Conservation (phyloP, 2,113 vertebrate species). For the Capra hircus region DNA sequence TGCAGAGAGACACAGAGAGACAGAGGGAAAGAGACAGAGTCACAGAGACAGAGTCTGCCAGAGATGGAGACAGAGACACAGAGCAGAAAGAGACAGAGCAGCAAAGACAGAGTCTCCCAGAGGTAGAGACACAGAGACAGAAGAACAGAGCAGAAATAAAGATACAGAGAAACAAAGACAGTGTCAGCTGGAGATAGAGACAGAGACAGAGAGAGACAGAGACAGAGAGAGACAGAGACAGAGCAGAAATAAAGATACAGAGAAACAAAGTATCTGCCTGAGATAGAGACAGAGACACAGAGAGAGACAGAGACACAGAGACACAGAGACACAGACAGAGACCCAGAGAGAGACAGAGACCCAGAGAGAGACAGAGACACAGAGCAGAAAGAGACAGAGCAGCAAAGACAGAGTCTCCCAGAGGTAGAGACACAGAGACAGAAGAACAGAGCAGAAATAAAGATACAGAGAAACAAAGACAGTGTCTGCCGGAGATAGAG, state of each 20-base stretch:
- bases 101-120: background rate
- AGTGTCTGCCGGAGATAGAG: too few species aligned
- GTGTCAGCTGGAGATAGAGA: too few species aligned
- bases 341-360: background rate
- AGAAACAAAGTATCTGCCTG: too few species aligned
- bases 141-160: background rate
- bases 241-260: too few species aligned
- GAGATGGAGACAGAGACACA: background rate
- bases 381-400: background rate
- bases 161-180: too few species aligned
- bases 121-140: too few species aligned
- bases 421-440: too few species aligned
- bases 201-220: accelerated
- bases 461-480: too few species aligned
- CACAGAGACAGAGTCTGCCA: background rate
- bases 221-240: background rate
- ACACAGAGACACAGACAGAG: accelerated
- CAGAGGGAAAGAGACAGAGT: background rate
- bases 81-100: background rate
- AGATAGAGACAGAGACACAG: too few species aligned
- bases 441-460: background rate
- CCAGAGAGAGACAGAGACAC: background rate
- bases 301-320: background rate
- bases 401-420: too few species aligned
- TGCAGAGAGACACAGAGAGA: background rate